Conservation (phyloP, 2,797 vertebrate species). For the Melanogrammus aeglefinus region DNA sequence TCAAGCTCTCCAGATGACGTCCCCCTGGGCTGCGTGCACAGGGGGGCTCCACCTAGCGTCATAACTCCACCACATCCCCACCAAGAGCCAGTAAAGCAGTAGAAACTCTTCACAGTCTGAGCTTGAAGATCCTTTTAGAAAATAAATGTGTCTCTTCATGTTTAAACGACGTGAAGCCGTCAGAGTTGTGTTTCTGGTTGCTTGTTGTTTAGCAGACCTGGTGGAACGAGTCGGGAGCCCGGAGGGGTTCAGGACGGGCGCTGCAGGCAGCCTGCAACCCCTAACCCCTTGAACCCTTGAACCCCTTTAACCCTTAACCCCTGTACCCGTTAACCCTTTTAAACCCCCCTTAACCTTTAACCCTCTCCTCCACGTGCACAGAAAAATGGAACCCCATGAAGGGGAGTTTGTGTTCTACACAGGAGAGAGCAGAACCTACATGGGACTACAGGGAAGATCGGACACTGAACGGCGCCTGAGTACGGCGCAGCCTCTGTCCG, state of each 20-base stretch:
- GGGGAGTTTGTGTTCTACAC: conserved; percentile 82
- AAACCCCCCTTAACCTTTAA: too few relatives aligned
- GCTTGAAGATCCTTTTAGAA: neutral
- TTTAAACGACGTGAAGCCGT: neutral
- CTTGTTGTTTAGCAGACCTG: neutral
- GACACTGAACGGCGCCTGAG: conserved; percentile 79
- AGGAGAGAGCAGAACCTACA: conserved; percentile 74
- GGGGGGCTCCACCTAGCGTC: too few relatives aligned
- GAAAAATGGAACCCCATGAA: conserved; percentile 81
- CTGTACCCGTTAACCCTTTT: too few relatives aligned
- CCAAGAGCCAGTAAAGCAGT: neutral
- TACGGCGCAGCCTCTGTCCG: conserved; percentile 33
- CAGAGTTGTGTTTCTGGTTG: neutral
- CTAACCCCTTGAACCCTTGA: too few relatives aligned
- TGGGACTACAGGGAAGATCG: conserved; percentile 80
- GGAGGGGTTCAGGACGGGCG: too few relatives aligned
- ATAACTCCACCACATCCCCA: too few relatives aligned
- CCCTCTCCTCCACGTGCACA: conserved; percentile 45
- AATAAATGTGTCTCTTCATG: neutral
- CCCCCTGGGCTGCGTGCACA: too few relatives aligned
- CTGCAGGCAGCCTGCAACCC: too few relatives aligned
- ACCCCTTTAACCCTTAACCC: too few relatives aligned
- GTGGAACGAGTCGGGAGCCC: neutral
- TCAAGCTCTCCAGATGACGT: too few relatives aligned
- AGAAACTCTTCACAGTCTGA: neutral